Evolutionary conservation across 2,113 vertebrate species (phyloP).

Genomic region (Dasyornis broadbenti): DNA sequence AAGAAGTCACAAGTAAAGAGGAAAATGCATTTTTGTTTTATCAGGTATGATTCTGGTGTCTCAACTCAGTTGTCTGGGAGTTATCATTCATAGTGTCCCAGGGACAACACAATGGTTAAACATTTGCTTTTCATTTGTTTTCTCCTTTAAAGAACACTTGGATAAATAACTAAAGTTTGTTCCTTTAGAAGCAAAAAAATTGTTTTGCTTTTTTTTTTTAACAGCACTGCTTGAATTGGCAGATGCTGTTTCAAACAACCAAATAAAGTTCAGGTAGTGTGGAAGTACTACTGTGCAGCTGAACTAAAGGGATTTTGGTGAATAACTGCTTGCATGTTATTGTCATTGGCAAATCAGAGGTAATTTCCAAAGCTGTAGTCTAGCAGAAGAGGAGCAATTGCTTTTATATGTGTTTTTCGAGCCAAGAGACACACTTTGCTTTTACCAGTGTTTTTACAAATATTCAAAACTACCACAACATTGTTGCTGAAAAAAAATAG

Average conservation of each 20-base stretch:
- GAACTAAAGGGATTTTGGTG: conserved; percentile 2
- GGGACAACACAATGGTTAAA: not conserved
- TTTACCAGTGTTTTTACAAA: not conserved
- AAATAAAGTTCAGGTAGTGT: not conserved
- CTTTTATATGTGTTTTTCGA: conserved; percentile 20
- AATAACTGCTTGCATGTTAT: not conserved
- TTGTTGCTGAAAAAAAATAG: not conserved
- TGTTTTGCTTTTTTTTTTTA: fast-evolving
- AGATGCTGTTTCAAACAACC: not conserved
- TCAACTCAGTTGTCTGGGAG: not conserved
- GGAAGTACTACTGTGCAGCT: not conserved
- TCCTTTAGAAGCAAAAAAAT: not conserved
- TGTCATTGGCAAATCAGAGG: not conserved
- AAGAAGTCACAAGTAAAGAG: not conserved
- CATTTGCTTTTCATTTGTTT: not conserved
- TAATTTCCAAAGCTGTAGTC: not conserved
- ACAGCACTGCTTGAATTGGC: not conserved
- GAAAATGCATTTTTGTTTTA: not conserved
- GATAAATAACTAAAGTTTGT: not conserved
- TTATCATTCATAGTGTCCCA: not conserved
- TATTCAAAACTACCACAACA: not conserved
- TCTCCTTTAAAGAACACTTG: not conserved
- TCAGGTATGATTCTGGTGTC: not conserved
- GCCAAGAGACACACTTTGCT: not conserved
- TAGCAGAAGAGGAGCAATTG: conserved; percentile 1